These are phyloP conservation scores for Chaitophorus viminalis DNA, from an alignment of 2,888 invertebrate genomes.

Conservation along the genomic window DNA sequence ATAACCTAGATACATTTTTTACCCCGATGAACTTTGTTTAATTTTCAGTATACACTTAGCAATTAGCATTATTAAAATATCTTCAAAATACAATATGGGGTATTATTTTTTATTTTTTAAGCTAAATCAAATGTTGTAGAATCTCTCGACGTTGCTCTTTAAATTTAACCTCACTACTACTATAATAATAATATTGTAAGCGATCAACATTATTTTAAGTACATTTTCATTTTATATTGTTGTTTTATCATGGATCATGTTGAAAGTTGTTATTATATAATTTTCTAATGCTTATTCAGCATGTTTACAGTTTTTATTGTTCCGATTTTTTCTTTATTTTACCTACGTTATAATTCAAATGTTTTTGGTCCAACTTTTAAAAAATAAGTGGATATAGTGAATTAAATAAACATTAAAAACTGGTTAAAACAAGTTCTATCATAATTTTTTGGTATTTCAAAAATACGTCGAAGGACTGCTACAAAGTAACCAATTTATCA, in stretches of 20 bases:
- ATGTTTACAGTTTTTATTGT: background rate
- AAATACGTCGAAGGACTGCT: background rate
- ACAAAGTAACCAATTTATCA: too few relatives aligned
- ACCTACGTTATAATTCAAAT: background rate
- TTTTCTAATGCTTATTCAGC: background rate
- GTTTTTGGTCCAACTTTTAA: background rate
- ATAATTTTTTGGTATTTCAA: background rate
- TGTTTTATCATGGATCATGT: background rate
- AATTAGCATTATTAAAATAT: background rate
- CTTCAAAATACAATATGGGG: background rate
- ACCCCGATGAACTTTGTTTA: background rate
- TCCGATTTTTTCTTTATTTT: background rate
- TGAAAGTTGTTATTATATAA: background rate
- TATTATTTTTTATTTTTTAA: background rate
- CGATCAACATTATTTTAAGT: slow-evolving; percentile 21
- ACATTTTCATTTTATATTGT: background rate
- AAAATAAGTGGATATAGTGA: background rate
- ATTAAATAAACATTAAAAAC: background rate
- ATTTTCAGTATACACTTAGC: background rate
- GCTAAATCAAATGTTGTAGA: background rate
- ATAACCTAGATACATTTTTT: background rate
- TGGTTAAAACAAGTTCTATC: background rate
- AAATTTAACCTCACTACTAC: slow-evolving; percentile 2
- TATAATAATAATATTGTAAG: background rate
- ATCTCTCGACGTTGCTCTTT: background rate